These are phyloP conservation scores for Anser brachyrhynchus DNA, from an alignment of 2,113 vertebrate species.

Conservation along the genomic window DNA sequence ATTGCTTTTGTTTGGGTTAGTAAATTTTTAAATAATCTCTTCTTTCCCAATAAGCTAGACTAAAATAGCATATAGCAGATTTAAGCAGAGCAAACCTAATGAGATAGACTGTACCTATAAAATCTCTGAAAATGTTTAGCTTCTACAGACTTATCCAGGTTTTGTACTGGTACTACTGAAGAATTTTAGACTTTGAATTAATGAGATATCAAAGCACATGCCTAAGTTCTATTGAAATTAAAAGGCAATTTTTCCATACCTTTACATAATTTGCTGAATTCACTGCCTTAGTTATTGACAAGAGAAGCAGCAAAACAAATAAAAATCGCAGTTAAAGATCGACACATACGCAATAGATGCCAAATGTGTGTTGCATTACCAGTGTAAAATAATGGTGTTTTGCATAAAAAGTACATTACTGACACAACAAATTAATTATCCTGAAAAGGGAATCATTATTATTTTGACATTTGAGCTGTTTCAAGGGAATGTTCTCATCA, in stretches of 20 bases:
- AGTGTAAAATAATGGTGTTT: not conserved
- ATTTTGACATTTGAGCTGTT: not conserved
- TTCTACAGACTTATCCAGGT: not conserved
- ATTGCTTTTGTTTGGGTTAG: not conserved
- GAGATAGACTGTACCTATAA: not conserved
- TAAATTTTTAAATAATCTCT: not conserved
- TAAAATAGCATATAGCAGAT: not conserved
- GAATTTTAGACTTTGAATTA: not conserved
- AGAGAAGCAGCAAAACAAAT: slow-evolving; percentile 8
- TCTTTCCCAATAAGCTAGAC: not conserved
- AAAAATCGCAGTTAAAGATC: not conserved
- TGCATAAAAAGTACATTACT: not conserved
- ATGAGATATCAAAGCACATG: not conserved
- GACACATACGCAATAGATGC: not conserved
- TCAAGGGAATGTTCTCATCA: not conserved
- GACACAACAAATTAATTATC: slow-evolving; percentile 7
- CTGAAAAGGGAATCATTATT: not conserved
- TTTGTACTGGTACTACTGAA: not conserved
- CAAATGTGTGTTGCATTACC: not conserved
- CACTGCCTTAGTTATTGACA: not conserved
- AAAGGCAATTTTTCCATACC: not conserved
- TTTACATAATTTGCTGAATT: not conserved
- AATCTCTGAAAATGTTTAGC: not conserved
- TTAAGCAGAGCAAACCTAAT: not conserved
- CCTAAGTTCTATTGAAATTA: not conserved